Percentiles rank a stretch among this genome's conserved stretches.
phyloP scores from a whole-genome alignment of 2,888 invertebrate genomes.

The Coenonympha glycerion region DNA sequence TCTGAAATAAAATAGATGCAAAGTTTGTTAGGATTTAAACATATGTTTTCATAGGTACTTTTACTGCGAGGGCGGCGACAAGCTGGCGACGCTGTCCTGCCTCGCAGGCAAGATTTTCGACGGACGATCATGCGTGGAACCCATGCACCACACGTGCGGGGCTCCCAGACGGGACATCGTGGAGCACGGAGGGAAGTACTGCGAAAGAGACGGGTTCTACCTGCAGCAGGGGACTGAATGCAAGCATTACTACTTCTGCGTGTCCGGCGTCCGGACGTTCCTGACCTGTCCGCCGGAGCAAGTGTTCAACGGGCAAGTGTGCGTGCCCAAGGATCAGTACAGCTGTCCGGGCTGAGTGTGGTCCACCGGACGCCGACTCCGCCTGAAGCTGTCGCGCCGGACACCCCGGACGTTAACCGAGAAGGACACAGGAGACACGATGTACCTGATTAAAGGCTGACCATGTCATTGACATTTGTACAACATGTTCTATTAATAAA shows the following conservation, averaged over 20 bases:
- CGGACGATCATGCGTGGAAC: slow-evolving; percentile 73
- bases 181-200: slow-evolving; percentile 44
- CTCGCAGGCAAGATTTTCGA: slow-evolving; percentile 76
- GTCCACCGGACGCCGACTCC: slow-evolving; percentile 13
- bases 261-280: slow-evolving; percentile 67
- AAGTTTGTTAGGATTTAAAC: no score
- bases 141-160: slow-evolving; percentile 60
- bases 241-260: slow-evolving; percentile 75
- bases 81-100: slow-evolving; percentile 73
- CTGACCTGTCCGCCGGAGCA: slow-evolving; percentile 64
- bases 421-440: slow-evolving; percentile 31
- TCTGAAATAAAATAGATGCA: no score
- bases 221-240: slow-evolving; percentile 68
- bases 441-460: slow-evolving; percentile 52
- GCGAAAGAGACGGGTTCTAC: slow-evolving; percentile 74
- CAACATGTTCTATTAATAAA: slow-evolving; percentile 8
- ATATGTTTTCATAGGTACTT: slow-evolving; percentile 60
- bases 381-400: slow-evolving; percentile 6
- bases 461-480: slow-evolving; percentile 19
- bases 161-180: slow-evolving; percentile 38
- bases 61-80: slow-evolving; percentile 75
- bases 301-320: slow-evolving; percentile 76
- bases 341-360: slow-evolving; percentile 63
- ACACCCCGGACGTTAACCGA: slow-evolving; percentile 3
- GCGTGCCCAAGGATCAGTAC: slow-evolving; percentile 63